Base-by-base conservation (phyloP, 2,797 vertebrate species). In the Microcaecilia unicolor region DNA sequence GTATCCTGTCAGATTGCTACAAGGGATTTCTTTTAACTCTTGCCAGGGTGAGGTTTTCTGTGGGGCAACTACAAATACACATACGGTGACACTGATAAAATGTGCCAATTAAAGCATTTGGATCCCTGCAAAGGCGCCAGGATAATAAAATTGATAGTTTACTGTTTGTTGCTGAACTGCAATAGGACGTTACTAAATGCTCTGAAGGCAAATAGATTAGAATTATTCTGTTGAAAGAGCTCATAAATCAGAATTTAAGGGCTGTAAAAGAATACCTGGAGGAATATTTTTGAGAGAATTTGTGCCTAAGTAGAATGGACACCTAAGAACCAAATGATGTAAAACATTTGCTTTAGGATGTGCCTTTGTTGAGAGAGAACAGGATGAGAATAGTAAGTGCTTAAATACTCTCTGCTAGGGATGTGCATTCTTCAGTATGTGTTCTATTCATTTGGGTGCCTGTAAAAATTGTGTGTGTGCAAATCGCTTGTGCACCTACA, bases 171-270 rank as follows among this genome's bases (percentile, higher is more conserved):
- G 39, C 43, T 58, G 54, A 33, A 34, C 31, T 25, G 43, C 39
- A 61, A 49, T 33, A 46, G 36, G 44, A 47, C 55, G 47, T 56
- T 48, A 61, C 33, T 65, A 51, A 45, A 29, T 54, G 51, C 44
- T 49, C 31, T 41, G 34, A 58, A 32, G 37, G 35, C 55, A 67
- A 50, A 66, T 36, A 22, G 41, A 71, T 34, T 64, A 46, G 57
- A 64, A 64, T 55, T 61, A 65, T 51, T 44, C 39, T 45, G 43
- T 38, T 52, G 54, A 63, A 55, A 61, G 49, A 41, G 44, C 28
- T 61, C 49, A 59, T 70, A 71, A 65, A 62, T 57, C 34, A 58
- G 37, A 60, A 19, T 41, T 50, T 55, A 18, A 32, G 41, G 47
- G 42, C 40, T 58, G 30, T 28, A 51, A 62, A 51, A 51, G 37